Evolutionary conservation across 2,797 vertebrate species (phyloP).

Genomic region (Enteromius anoplus): DNA sequence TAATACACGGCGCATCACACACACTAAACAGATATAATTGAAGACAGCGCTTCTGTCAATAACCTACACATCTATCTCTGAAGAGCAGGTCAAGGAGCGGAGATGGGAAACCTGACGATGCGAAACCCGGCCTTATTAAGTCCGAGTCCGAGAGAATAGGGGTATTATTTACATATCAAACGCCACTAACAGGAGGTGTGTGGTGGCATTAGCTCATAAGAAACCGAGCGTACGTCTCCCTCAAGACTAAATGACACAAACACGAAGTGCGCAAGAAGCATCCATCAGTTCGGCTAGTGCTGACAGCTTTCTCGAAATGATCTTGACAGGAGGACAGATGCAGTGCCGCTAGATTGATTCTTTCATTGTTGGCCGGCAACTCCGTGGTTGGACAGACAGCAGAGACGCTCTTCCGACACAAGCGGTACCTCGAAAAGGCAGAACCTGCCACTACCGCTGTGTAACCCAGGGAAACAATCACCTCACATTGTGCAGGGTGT

Average conservation of each 20-base stretch:
- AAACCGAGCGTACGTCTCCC: slow-evolving; percentile 15
- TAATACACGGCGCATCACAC: slow-evolving; percentile 24
- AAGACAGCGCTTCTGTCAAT: slow-evolving; percentile 27
- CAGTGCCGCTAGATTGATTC: slow-evolving; percentile 70
- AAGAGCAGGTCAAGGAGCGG: slow-evolving; percentile 1
- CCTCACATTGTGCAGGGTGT: slow-evolving; percentile 68
- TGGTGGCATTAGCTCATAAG: slow-evolving; percentile 35
- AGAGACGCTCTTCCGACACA: slow-evolving; percentile 38
- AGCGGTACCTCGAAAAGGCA: slow-evolving; percentile 50
- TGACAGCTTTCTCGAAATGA: slow-evolving; percentile 74
- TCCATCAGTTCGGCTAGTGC: slow-evolving; percentile 53
- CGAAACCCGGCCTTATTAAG: slow-evolving; percentile 15
- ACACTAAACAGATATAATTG: slow-evolving; percentile 44
- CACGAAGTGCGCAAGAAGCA: slow-evolving; percentile 38
- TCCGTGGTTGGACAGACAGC: slow-evolving; percentile 62
- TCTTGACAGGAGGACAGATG: slow-evolving; percentile 68
- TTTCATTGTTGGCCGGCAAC: slow-evolving; percentile 63
- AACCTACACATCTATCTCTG: slow-evolving; percentile 15
- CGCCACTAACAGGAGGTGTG: slow-evolving; percentile 27
- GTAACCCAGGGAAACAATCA: slow-evolving; percentile 67
- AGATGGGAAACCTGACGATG: slow-evolving; percentile 17
- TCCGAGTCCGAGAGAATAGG: neutral
- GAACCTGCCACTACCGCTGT: slow-evolving; percentile 56
- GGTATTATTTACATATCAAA: slow-evolving; percentile 56
- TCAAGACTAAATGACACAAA: slow-evolving; percentile 47